phyloP scores from a whole-genome alignment of 2,888 invertebrate species.

The Aricia artaxerxes region DNA sequence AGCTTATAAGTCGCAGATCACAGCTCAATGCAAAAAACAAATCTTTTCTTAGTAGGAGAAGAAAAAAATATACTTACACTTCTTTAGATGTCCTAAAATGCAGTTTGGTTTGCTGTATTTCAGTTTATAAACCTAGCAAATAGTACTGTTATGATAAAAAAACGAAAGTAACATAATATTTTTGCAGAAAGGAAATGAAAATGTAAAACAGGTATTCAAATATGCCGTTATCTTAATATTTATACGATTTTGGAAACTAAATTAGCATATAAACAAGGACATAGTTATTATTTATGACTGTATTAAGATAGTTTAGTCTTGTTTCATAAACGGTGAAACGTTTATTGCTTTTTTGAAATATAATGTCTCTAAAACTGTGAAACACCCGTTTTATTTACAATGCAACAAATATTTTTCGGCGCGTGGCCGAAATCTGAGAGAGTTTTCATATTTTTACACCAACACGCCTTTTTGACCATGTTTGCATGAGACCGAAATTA shows the following conservation, averaged over 20 bases:
- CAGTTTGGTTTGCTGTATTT: background rate
- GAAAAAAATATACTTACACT: background rate
- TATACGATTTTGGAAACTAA: background rate
- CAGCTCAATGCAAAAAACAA: too few species aligned
- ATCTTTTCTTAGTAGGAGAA: too few species aligned
- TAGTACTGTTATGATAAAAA: background rate
- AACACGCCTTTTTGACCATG: too few species aligned
- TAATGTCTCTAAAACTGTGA: too few species aligned
- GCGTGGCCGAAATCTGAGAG: too few species aligned
- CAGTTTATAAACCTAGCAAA: background rate
- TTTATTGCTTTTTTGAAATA: too few species aligned
- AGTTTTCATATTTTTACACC: too few species aligned
- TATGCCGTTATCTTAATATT: background rate
- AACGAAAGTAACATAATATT: slow-evolving; percentile 8
- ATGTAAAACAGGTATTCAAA: background rate
- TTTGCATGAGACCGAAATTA: too few species aligned
- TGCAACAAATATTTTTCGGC: too few species aligned
- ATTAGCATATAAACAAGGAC: background rate
- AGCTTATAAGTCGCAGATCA: too few species aligned
- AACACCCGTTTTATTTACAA: too few species aligned
- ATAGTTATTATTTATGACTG: background rate
- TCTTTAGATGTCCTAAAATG: background rate
- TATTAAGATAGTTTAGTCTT: background rate
- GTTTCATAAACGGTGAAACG: background rate
- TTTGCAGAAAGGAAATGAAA: slow-evolving; percentile 10